Evolutionary conservation across 2,888 invertebrate species (phyloP).

Genomic region (Drosophila stalkeri): DNA sequence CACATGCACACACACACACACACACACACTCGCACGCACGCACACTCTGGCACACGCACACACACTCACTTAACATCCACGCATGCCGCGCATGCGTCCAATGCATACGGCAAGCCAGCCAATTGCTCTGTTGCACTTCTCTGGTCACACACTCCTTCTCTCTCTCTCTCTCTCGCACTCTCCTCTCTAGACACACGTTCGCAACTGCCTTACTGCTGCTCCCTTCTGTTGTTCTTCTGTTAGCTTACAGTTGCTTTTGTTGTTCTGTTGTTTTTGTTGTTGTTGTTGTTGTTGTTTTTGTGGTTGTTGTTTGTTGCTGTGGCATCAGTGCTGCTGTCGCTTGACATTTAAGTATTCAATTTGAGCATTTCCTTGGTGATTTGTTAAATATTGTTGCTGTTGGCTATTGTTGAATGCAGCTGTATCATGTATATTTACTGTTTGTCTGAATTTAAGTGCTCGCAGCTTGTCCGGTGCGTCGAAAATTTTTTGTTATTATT

Average conservation of each 20-base stretch:
- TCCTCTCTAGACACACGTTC: slow-evolving; percentile 6
- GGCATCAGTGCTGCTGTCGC: slow-evolving; percentile 42
- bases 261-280: slow-evolving; percentile 21
- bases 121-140: slow-evolving; percentile 10
- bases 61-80: slow-evolving; percentile 63
- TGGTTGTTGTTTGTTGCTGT: slow-evolving; percentile 33
- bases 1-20: slow-evolving; percentile 25
- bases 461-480: slow-evolving; percentile 32
- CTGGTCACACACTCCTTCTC: not conserved
- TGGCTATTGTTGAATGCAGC: slow-evolving; percentile 28
- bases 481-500: slow-evolving; percentile 33
- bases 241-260: slow-evolving; percentile 52
- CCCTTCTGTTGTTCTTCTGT: slow-evolving; percentile 28
- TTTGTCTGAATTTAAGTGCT: slow-evolving; percentile 44
- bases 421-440: slow-evolving; percentile 23
- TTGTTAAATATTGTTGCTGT: slow-evolving; percentile 20
- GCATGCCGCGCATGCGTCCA: slow-evolving; percentile 76
- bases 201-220: slow-evolving; percentile 25
- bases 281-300: not conserved
- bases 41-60: slow-evolving; percentile 31
- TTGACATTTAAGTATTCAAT: slow-evolving; percentile 67
- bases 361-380: slow-evolving; percentile 62
- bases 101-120: slow-evolving; percentile 57
- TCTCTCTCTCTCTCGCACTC: not conserved
- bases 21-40: slow-evolving; percentile 8